These are phyloP conservation scores for Pseudonaja textilis DNA, from an alignment of 2,113 vertebrate species.

Conservation along the genomic window DNA sequence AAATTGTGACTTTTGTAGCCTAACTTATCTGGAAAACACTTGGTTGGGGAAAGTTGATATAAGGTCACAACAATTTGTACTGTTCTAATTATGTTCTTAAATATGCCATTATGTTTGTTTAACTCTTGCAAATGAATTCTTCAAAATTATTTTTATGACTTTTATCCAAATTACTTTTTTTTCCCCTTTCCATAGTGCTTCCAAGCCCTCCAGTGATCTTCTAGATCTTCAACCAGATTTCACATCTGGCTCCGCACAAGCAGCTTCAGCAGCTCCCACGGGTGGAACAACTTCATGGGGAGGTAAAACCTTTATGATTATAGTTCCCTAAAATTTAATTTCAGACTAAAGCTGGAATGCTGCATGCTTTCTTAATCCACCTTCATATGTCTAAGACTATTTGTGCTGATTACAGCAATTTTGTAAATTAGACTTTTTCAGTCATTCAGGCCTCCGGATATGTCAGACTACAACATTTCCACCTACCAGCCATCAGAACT, in stretches of 20 bases:
- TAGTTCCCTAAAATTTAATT: neutral
- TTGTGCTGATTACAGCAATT: neutral
- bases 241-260: conserved; percentile 69
- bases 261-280: conserved; percentile 68
- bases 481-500: neutral
- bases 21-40: neutral
- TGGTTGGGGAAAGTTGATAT: neutral
- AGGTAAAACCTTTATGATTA: conserved; percentile 76
- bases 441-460: neutral
- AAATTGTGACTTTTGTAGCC: neutral
- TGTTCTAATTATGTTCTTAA: neutral
- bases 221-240: conserved; percentile 92
- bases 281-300: conserved; percentile 86
- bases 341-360: conserved; percentile 11
- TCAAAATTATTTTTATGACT: neutral
- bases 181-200: conserved; percentile 61
- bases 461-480: neutral
- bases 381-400: neutral
- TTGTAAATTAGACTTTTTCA: neutral
- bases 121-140: neutral
- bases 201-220: conserved; percentile 85
- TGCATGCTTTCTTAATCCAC: neutral
- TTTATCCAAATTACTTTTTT: neutral
- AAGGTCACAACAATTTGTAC: neutral
- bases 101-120: neutral